Conservation (phyloP, 2,113 vertebrate species). For the Oryzias melastigma region DNA sequence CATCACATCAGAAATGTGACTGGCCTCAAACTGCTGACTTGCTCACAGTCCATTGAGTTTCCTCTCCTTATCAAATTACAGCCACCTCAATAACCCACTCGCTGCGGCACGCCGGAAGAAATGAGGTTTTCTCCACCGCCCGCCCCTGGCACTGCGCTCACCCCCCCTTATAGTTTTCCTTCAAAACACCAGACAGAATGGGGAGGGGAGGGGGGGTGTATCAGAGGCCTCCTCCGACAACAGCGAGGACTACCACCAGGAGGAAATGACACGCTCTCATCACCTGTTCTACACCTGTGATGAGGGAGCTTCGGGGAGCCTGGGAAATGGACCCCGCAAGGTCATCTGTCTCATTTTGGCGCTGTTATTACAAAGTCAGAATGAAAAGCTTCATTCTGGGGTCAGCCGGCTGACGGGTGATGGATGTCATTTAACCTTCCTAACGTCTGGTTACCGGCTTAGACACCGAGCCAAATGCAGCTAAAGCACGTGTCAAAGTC, state of each 20-base stretch:
- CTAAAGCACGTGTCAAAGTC: background rate
- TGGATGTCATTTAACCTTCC: slow-evolving; percentile 69
- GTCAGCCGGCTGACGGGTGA: slow-evolving; percentile 65
- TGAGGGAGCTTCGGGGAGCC: slow-evolving; percentile 37
- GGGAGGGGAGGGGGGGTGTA: slow-evolving; percentile 8
- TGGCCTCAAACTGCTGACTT: slow-evolving; percentile 75
- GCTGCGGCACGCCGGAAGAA: slow-evolving; percentile 71
- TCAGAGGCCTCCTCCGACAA: slow-evolving; percentile 11
- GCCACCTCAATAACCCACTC: slow-evolving; percentile 79
- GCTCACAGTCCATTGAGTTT: slow-evolving; percentile 79
- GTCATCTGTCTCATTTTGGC: slow-evolving; percentile 71
- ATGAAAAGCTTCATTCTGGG: slow-evolving; percentile 69
- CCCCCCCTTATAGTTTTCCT: slow-evolving; percentile 59
- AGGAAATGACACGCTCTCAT: slow-evolving; percentile 47
- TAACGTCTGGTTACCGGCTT: slow-evolving; percentile 56
- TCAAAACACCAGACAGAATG: slow-evolving; percentile 54
- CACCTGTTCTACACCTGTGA: slow-evolving; percentile 42
- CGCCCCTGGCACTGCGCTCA: slow-evolving; percentile 65
- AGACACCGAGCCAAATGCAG: slow-evolving; percentile 58
- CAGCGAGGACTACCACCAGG: background rate
- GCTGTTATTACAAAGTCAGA: slow-evolving; percentile 73
- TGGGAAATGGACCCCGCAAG: slow-evolving; percentile 32
- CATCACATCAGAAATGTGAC: slow-evolving; percentile 73
- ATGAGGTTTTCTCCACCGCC: slow-evolving; percentile 74
- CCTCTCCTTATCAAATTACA: slow-evolving; percentile 81